Conservation (phyloP, 2,888 invertebrate genomes). For the Geophilus truncorum region DNA sequence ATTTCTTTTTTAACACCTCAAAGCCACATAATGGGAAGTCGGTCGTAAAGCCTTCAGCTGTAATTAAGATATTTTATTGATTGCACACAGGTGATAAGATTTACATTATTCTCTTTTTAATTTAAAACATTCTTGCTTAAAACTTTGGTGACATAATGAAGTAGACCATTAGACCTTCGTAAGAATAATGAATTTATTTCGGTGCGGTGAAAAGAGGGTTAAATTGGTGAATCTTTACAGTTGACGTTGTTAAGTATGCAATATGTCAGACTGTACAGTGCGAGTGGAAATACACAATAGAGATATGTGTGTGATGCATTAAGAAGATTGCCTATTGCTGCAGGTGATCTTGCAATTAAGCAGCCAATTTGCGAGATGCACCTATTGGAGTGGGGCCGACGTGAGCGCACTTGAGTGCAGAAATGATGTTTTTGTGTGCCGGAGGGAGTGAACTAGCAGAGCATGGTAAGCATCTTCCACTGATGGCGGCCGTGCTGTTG, state of each 20-base stretch:
- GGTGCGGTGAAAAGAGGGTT: not conserved
- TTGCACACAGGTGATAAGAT: not conserved
- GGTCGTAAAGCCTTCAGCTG: not conserved
- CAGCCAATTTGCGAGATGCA: slow-evolving; percentile 27
- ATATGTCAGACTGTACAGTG: not conserved
- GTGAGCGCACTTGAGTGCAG: not conserved
- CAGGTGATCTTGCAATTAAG: slow-evolving; percentile 28
- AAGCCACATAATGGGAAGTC: not conserved
- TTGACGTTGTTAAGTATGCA: not conserved
- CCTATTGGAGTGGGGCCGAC: not conserved
- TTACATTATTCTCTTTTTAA: not conserved
- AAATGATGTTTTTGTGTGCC: not conserved
- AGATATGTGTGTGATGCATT: slow-evolving; percentile 10
- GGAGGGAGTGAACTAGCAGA: not conserved
- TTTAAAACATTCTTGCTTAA: not conserved
- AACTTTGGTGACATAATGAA: not conserved
- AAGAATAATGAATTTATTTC: not conserved
- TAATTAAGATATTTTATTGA: not conserved
- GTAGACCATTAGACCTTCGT: too few species aligned
- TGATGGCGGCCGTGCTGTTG: not conserved
- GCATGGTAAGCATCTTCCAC: slow-evolving; percentile 27
- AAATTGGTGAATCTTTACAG: not conserved
- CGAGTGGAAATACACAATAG: not conserved
- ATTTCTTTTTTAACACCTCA: not conserved
- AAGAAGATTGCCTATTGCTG: slow-evolving; percentile 28